Conservation (phyloP, 2,797 vertebrate species). For the Gymnoscopelus microlampas region DNA sequence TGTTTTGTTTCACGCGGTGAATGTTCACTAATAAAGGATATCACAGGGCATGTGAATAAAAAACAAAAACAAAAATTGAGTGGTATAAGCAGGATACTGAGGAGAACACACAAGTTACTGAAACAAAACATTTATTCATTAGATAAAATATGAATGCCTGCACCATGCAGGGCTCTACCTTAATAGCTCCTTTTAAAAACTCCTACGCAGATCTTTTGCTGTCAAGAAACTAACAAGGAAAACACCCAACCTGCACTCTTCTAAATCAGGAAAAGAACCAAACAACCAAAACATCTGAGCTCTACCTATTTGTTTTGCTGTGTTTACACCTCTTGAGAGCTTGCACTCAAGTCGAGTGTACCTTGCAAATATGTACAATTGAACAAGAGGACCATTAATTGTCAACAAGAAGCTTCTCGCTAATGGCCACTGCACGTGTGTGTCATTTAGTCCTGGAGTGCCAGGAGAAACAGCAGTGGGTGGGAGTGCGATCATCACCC, state of each 20-base stretch:
- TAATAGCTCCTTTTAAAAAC: no score
- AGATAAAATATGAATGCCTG: no score
- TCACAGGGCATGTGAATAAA: no score
- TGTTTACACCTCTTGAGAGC: conserved; percentile 45
- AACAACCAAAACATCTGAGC: conserved; percentile 12
- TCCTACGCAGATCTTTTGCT: neutral
- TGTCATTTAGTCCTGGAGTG: conserved; percentile 45
- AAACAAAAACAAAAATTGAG: no score
- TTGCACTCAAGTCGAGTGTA: conserved; percentile 31
- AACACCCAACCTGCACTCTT: neutral
- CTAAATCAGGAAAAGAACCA: neutral
- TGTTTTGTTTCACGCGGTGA: no score
- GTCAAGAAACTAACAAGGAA: neutral
- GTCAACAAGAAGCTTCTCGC: conserved; percentile 41
- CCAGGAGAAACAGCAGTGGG: conserved; percentile 35
- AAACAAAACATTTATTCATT: no score
- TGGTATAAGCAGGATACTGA: no score
- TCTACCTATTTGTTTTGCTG: conserved; percentile 38
- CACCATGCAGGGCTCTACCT: no score
- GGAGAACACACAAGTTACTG: no score
- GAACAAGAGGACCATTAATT: conserved; percentile 53
- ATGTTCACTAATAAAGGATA: no score
- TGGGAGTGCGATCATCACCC: conserved; percentile 18
- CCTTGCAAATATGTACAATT: conserved; percentile 15
- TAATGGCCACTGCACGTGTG: conserved; percentile 47